Evolutionary conservation across 2,113 vertebrate genomes (phyloP).

Genomic region (Arizona elegans): DNA sequence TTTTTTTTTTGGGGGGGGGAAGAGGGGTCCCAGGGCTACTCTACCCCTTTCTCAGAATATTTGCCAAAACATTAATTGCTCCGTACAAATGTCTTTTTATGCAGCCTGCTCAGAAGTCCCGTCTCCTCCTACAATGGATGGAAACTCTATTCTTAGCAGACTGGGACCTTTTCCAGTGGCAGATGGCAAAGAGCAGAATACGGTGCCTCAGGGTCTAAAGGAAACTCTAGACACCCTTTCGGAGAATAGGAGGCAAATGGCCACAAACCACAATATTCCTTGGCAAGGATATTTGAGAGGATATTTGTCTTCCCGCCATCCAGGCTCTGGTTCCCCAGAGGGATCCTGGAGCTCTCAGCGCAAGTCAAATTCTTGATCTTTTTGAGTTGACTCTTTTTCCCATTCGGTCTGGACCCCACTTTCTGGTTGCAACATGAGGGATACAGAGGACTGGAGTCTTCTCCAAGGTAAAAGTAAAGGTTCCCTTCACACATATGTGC

Average conservation of each 20-base stretch:
- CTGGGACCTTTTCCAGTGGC: conserved; percentile 50
- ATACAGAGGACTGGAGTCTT: background rate
- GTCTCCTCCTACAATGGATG: background rate
- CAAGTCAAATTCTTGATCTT: background rate
- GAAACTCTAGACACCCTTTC: conserved; percentile 36
- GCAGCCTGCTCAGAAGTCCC: background rate
- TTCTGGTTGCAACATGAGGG: background rate
- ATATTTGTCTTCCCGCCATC: background rate
- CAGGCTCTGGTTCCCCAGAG: conserved; percentile 22
- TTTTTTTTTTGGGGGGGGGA: no score
- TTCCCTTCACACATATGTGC: no score
- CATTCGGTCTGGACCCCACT: background rate
- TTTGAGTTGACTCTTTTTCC: background rate
- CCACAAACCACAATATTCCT: conserved; percentile 24
- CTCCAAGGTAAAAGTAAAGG: background rate
- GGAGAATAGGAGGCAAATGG: background rate
- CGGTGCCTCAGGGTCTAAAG: conserved; percentile 48
- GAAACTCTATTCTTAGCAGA: conserved; percentile 49
- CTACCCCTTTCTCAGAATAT: background rate
- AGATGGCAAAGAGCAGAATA: conserved; percentile 60
- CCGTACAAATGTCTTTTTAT: conserved; percentile 10
- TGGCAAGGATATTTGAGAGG: conserved; percentile 4
- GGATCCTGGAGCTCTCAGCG: background rate
- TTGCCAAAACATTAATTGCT: background rate
- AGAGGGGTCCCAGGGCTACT: background rate